These are phyloP conservation scores for Chesias legatella DNA, from an alignment of 2,888 invertebrate genomes.

Conservation along the genomic window DNA sequence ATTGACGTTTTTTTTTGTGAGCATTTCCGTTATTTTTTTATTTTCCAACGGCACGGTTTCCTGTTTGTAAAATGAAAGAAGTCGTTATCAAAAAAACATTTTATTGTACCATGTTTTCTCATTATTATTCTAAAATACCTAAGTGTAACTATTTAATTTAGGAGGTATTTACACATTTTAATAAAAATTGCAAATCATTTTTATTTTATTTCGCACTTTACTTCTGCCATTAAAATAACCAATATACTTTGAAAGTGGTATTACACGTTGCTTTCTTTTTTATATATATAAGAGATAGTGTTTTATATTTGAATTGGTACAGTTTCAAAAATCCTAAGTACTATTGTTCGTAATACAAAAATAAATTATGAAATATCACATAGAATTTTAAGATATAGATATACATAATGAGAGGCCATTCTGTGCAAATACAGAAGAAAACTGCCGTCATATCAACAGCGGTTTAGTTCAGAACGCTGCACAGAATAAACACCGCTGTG, in stretches of 20 bases:
- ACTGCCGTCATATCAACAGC: too few relatives aligned
- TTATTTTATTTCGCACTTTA: slow-evolving; percentile 11
- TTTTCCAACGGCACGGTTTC: too few relatives aligned
- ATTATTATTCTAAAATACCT: slow-evolving; percentile 26
- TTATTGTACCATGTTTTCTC: slow-evolving; percentile 35
- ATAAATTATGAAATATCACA: slow-evolving; percentile 28
- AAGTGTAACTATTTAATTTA: slow-evolving; percentile 13
- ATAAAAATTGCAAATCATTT: slow-evolving; percentile 2
- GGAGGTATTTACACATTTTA: slow-evolving; percentile 25
- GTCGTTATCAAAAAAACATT: slow-evolving; percentile 34
- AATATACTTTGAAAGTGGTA: too few relatives aligned
- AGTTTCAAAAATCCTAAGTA: slow-evolving; percentile 4
- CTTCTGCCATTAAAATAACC: neutral
- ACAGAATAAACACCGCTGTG: neutral
- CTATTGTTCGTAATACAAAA: slow-evolving; percentile 30
- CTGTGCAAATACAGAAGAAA: too few relatives aligned
- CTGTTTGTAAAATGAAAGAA: slow-evolving; percentile 19
- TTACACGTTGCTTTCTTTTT: neutral
- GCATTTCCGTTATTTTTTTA: too few relatives aligned
- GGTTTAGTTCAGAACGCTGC: too few relatives aligned
- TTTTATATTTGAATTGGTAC: too few relatives aligned
- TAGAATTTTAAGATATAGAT: slow-evolving; percentile 11
- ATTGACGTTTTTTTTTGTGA: too few relatives aligned
- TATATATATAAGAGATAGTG: neutral
- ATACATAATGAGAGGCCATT: too few relatives aligned